Evolutionary conservation across 2,113 vertebrate genomes (phyloP).

Genomic region (Pogona vitticeps): DNA sequence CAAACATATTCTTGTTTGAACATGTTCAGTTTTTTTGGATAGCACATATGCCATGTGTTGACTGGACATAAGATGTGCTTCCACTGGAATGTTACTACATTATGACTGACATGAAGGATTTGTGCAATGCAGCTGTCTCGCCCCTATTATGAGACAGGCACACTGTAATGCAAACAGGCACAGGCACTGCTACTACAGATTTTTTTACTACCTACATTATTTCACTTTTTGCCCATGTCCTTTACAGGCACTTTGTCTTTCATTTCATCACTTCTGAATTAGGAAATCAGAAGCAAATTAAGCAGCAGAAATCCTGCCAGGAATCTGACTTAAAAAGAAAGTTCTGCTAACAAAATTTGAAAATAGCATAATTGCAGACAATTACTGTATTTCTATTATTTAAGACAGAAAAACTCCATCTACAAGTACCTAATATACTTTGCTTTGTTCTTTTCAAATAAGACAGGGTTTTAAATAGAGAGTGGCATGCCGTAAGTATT

Average conservation of each 20-base stretch:
- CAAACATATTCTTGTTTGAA: not conserved
- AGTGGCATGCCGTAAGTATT: not conserved
- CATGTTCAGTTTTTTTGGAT: not conserved
- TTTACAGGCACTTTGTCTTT: not conserved
- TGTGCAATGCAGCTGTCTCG: not conserved
- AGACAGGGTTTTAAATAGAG: not conserved
- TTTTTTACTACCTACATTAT: too few species aligned
- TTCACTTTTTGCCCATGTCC: not conserved
- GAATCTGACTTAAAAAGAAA: not conserved
- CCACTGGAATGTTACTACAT: not conserved
- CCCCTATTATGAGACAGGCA: not conserved
- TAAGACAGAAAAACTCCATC: not conserved
- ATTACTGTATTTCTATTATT: too few species aligned
- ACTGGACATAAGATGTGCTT: not conserved
- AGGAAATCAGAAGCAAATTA: not conserved
- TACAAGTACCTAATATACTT: not conserved
- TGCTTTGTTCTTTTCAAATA: not conserved
- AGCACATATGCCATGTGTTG: not conserved
- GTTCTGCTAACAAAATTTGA: not conserved
- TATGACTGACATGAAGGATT: not conserved
- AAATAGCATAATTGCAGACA: too few species aligned
- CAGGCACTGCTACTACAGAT: not conserved
- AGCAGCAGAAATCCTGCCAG: not conserved
- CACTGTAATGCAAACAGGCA: not conserved
- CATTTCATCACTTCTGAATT: not conserved